Evolutionary conservation across 2,113 vertebrate species (phyloP).

Genomic region (Neodontobutis hainanensis): DNA sequence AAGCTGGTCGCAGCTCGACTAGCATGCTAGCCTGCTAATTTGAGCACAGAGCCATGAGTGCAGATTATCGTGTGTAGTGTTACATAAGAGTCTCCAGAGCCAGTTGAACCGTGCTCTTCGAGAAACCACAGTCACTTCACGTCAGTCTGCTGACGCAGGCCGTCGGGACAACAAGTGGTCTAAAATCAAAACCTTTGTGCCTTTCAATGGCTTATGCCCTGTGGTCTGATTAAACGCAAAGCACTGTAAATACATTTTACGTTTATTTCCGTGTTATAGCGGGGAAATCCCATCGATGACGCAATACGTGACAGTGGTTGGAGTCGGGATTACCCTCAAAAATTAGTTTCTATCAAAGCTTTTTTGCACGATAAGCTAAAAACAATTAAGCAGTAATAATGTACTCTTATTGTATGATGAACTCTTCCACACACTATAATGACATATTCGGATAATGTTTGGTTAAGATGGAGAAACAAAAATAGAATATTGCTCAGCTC

Average conservation of each 20-base stretch:
- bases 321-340: background rate
- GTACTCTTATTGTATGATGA: background rate
- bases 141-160: constrained; percentile 51
- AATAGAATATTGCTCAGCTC: too few species aligned
- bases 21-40: constrained; percentile 18
- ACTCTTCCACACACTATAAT: background rate
- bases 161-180: constrained; percentile 49
- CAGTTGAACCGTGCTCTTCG: constrained; percentile 11
- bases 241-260: too few species aligned
- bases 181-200: background rate
- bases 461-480: too few species aligned
- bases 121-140: constrained; percentile 27
- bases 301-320: background rate
- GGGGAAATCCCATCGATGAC: too few species aligned
- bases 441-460: too few species aligned
- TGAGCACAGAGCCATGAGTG: constrained; percentile 2
- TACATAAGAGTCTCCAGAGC: constrained; percentile 39
- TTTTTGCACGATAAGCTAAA: background rate
- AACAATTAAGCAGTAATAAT: background rate
- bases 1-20: background rate
- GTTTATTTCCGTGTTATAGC: too few species aligned
- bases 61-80: constrained; percentile 20
- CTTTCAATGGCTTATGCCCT: background rate
- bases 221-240: too few species aligned
- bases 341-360: background rate